Base-by-base conservation (phyloP, 2,888 invertebrate species). In the Cosmopolites sordidus region DNA sequence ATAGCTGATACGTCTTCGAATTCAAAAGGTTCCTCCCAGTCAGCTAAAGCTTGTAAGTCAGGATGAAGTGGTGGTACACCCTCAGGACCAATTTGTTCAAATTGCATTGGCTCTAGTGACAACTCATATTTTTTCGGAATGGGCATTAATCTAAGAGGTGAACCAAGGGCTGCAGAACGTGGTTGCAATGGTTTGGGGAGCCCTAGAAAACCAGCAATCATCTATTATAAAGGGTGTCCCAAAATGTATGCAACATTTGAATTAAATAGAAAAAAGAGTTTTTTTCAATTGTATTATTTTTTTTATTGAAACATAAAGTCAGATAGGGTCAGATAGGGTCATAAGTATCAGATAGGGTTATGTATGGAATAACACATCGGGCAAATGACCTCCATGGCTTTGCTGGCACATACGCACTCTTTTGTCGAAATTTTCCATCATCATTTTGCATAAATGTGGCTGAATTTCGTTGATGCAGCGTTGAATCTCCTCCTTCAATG, bases 31-130 rank as follows among this genome's bases (percentile, higher is more conserved):
- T 22, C 12, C 8, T 51, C 46, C 17, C 46, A 51, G 2, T 30
- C 27, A 1, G 46, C 51, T 18, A 51, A 9, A 6, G 46, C 51
- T 4, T n/a, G 41, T 9, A 51, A 40, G 16, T 51, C 51, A 2
- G 51, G 51, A 16, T 51, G 51, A 5, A 51, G 29, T 2, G 33
- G 39, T 12, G 41, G 33, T 3, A 12, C n/a, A 33, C 33, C 33
- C 4, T 12, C 11, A 6, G 33, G 33, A 9, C 33, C 33, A 33
- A 33, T 12, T 11, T n/a, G 3, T 11, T 33, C 33, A 33, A 33
- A 33, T 33, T 33, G 33, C 12, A n/a, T 12, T 3, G 33, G 33
- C n/a, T 33, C n/a, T n/a, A 33, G n/a, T 9, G 3, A 3, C 11
- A 33, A 22, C 22, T 22, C 22, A 22, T 22, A 22, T 22, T 22